Base-by-base conservation (phyloP, 2,888 invertebrate species). In the Germaria angustata region DNA sequence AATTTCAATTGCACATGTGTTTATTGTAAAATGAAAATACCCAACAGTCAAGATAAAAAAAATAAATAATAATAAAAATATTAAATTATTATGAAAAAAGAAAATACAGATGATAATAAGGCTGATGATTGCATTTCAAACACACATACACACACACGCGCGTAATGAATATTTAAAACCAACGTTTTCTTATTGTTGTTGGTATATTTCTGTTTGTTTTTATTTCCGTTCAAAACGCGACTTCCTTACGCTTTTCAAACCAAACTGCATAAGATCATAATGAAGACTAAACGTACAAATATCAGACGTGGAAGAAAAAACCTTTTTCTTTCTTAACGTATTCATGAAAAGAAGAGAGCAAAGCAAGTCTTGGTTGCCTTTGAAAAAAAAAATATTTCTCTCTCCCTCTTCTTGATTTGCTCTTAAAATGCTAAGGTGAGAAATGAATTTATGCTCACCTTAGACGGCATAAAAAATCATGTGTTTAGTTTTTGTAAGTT, bases 251-350 rank as follows among this genome's bases (percentile, higher is more conserved):
- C 59, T 72, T 79, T 66, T 66, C 24, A 59, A 76, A 79, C 82
- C 75, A 75, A 82, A 82, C 82, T 78, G 79, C 82, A 82, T 82
- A 82, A 82, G 82, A 82, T 79, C 79, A 79, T 79, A 71, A 76
- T 82, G 75, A 79, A 82, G 75, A 82, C 82, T 82, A 79, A 82
- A 71, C 82, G 65, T 15, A 71, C 32, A 66, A 65, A 79, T 69
- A 79, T 76, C 71, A 71, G 66, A 61, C 53, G 59, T 44, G 36
- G 28, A 57, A 53, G 78, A 75, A 73, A 79, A 78, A 71, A 82
- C 82, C 82, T 82, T 79, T 77, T 68, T 53, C 61, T 72, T 80
- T 69, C 57, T 80, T 68, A 68, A 55, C 69, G 32, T 68, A 20
- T 75, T 75, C 55, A 13, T 32, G 11, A 24, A 22, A n/a, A 55